Evolutionary conservation across 2,888 invertebrate genomes (phyloP).

Genomic region (Anthoptus insignis): DNA sequence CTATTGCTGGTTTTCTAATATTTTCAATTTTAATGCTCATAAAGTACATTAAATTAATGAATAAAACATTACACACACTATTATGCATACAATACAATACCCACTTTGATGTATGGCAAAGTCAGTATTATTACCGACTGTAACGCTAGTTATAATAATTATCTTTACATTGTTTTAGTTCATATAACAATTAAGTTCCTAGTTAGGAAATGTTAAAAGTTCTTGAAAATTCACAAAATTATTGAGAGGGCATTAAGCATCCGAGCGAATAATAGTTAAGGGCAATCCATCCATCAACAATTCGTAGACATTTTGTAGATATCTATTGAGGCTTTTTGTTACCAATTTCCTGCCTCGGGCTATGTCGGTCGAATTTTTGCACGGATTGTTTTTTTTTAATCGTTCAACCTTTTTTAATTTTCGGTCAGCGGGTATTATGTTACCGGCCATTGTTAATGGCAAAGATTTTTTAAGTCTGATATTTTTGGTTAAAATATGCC

Average conservation of each 20-base stretch:
- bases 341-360: slow-evolving; percentile 77
- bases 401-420: slow-evolving; percentile 55
- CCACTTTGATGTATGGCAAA: too few species aligned
- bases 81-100: too few species aligned
- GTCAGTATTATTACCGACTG: too few species aligned
- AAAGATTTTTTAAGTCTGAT: slow-evolving; percentile 61
- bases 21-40: too few species aligned
- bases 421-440: slow-evolving; percentile 80
- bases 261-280: slow-evolving; percentile 81
- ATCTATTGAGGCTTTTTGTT: slow-evolving; percentile 77
- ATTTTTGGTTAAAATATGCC: slow-evolving; percentile 58
- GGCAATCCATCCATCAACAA: slow-evolving; percentile 85
- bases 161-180: too few species aligned
- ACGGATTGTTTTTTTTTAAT: slow-evolving; percentile 74
- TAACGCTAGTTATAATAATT: too few species aligned
- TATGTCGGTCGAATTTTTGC: slow-evolving; percentile 73
- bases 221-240: slow-evolving; percentile 77
- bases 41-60: too few species aligned
- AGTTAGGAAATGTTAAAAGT: too few species aligned
- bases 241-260: slow-evolving; percentile 82
- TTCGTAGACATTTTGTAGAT: slow-evolving; percentile 74
- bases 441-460: slow-evolving; percentile 65
- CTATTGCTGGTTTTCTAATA: too few species aligned
- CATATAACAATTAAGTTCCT: too few species aligned
- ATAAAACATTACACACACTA: too few species aligned